These are phyloP conservation scores for Ophiothrix spiculata DNA, from an alignment of 35 echinoderm and acorn worm genomes.

Conservation along the genomic window DNA sequence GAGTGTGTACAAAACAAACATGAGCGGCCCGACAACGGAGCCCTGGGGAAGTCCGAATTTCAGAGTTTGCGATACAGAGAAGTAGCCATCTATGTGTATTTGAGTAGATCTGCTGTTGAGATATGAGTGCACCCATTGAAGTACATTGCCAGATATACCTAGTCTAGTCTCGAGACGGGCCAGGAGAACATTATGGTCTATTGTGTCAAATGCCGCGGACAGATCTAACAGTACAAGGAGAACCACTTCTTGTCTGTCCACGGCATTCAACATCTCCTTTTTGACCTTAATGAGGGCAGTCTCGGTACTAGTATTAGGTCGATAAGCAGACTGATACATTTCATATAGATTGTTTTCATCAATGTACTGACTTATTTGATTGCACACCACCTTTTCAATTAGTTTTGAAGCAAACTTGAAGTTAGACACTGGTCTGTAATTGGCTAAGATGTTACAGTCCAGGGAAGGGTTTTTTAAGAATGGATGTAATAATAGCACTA, in stretches of 20 bases:
- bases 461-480: background rate
- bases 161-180: background rate
- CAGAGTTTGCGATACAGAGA: no score
- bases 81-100: background rate
- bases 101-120: background rate
- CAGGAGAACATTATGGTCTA: background rate
- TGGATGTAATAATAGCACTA: background rate
- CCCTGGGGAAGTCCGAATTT: background rate
- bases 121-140: background rate
- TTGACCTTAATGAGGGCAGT: background rate
- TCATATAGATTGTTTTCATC: no score
- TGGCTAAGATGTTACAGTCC: background rate
- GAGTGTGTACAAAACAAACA: background rate
- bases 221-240: background rate
- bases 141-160: background rate
- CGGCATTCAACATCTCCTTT: conserved; percentile 11
- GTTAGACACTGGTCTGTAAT: background rate
- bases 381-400: background rate
- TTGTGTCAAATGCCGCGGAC: background rate
- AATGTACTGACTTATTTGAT: background rate
- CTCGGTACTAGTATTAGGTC: background rate
- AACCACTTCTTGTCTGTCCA: background rate
- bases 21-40: background rate
- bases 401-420: background rate
- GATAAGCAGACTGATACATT: background rate